A percentile compares a stretch with the other conserved stretches of the same genome.
phyloP scores from a whole-genome alignment of 2,797 vertebrate species.

The Pelobates cultripes region DNA sequence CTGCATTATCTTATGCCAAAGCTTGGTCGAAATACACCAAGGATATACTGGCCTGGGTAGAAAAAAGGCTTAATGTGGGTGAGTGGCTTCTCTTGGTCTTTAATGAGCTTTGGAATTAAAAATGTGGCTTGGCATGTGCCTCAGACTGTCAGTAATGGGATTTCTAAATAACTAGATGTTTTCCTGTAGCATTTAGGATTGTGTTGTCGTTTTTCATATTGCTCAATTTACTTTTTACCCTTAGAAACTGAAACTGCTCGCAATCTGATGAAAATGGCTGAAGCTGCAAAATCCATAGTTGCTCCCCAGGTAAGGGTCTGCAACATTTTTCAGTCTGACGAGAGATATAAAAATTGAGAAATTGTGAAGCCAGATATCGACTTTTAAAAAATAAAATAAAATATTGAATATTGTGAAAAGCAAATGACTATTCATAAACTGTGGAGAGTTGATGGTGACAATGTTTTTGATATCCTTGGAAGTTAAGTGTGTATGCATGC shows the following conservation, averaged over 20 bases:
- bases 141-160: conserved; percentile 67
- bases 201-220: conserved; percentile 50
- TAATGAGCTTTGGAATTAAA: conserved; percentile 70
- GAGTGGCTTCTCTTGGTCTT: conserved; percentile 72
- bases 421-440: too few species aligned
- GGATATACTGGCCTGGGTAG: conserved; percentile 93
- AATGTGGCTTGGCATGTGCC: conserved; percentile 68
- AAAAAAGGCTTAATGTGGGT: conserved; percentile 92
- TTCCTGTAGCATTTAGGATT: conserved; percentile 55
- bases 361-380: too few species aligned
- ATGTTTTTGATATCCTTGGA: too few species aligned
- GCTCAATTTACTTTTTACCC: conserved; percentile 52
- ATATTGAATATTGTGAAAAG: too few species aligned
- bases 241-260: conserved; percentile 92
- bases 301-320: conserved; percentile 82
- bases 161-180: conserved; percentile 69
- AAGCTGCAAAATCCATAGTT: conserved; percentile 87
- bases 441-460: too few species aligned
- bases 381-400: too few species aligned
- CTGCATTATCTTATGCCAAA: conserved; percentile 93
- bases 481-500: too few species aligned
- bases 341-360: too few species aligned
- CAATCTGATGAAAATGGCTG: conserved; percentile 92
- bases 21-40: conserved; percentile 97
- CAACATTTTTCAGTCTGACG: too few species aligned